Evolutionary conservation across 2,113 vertebrate species (phyloP).

Genomic region (Abramis brama): DNA sequence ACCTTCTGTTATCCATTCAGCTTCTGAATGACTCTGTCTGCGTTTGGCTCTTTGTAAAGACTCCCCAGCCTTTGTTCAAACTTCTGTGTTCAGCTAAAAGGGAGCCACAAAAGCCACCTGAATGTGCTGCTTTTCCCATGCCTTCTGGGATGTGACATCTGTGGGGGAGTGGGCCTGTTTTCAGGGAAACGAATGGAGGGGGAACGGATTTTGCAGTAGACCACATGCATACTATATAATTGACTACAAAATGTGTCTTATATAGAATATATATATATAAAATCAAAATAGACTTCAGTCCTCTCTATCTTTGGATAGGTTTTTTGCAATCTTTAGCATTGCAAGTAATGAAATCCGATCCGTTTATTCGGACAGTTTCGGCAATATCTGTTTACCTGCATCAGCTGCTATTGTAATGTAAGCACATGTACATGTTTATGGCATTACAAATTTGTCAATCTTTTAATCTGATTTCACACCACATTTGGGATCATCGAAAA

Average conservation of each 20-base stretch:
- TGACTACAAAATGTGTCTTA: neutral
- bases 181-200: neutral
- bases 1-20: constrained; percentile 37
- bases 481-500: too few species aligned
- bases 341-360: too few species aligned
- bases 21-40: constrained; percentile 40
- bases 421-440: neutral
- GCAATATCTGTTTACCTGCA: too few species aligned
- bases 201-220: neutral
- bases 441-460: neutral
- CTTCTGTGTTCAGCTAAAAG: constrained; percentile 39
- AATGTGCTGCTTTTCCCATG: constrained; percentile 54
- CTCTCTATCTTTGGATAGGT: too few species aligned
- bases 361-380: too few species aligned
- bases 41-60: constrained; percentile 43
- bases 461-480: too few species aligned
- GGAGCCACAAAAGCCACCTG: constrained; percentile 50
- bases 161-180: constrained; percentile 53
- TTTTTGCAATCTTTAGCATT: too few species aligned
- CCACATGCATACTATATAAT: neutral
- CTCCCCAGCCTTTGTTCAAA: constrained; percentile 49
- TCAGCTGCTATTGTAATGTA: too few species aligned
- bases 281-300: too few species aligned
- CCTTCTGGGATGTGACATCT: constrained; percentile 65
- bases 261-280: neutral